phyloP scores from a whole-genome alignment of 2,113 vertebrate species.

The Glareola pratincola region DNA sequence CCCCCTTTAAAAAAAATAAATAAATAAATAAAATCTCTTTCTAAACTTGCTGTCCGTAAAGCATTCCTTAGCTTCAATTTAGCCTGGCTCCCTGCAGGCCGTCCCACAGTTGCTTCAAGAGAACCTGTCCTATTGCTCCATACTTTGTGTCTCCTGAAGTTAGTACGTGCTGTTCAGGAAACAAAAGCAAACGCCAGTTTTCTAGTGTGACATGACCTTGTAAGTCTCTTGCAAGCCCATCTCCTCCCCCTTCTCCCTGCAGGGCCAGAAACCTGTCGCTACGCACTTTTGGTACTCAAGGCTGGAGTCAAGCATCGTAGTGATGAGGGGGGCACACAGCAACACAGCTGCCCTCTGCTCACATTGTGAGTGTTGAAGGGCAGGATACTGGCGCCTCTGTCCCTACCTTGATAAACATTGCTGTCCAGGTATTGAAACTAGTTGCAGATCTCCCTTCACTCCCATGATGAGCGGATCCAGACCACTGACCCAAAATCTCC shows the following conservation, averaged over 20 bases:
- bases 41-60: not conserved
- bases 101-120: not conserved
- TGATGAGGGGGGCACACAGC: rapidly evolving
- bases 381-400: not conserved
- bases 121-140: not conserved
- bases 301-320: not conserved
- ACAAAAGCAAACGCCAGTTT: not conserved
- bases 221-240: not conserved
- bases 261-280: not conserved
- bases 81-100: not conserved
- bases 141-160: not conserved
- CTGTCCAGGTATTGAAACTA: not conserved
- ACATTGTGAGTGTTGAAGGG: not conserved
- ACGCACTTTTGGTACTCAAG: not conserved
- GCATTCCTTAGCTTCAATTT: not conserved
- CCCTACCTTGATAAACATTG: not conserved
- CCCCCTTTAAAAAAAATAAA: not conserved
- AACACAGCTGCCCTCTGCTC: not conserved
- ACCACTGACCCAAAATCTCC: not conserved
- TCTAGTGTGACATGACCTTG: not conserved
- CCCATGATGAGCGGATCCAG: not conserved
- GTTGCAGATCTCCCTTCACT: not conserved
- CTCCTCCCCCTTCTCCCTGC: not conserved
- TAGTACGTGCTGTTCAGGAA: not conserved
- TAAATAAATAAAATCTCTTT: not conserved